Evolutionary conservation across 2,888 invertebrate genomes (phyloP), one percentile per base, ranked within the genome.

Genomic region (Tholera decimalis): DNA sequence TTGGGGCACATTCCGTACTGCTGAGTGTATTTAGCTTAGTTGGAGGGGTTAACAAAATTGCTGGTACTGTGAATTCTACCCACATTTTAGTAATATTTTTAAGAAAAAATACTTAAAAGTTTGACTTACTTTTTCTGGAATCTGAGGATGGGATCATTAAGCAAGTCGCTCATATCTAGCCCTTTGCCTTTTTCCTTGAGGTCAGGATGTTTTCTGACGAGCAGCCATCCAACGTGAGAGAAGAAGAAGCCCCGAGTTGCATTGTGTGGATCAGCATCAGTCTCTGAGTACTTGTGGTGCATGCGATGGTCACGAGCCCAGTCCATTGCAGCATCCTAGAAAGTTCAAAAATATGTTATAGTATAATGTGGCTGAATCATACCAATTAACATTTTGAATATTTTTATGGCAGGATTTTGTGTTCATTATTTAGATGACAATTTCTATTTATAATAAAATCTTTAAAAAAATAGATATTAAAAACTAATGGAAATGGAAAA

Each of bases 221-320:
- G 93, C 71, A 99, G 96, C 99, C 99, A 99, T 66, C 99, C 99
- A 83, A 99, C 96, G 91, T 99, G 99, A 0, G 99, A 97, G 94
- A 99, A 99, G 96, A 99, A 99, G 95, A 99, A 99, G 11, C 99
- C 99, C 28, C 99, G 96, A 3, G 96, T 98, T 2, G 98, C 98
- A 88, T 99, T 98, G 90, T 99, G 98, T 0, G 99, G 99, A 93
- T 99, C 99, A 0, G 98, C 99, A 89, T 99, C 97, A 0, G 99
- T 99, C 90, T 99, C 99, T 22, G 98, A 98, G 94, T 97, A 99
- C 91, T 99, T 99, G 96, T 99, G 99, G 90, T 99, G 98, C 87
- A 98, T 97, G 82, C 98, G 96, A 92, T 98, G 97, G 87, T 98
- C 98, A 68, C 98, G 96, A 0, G 97, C 97, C 98, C 98, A 98